Percentiles rank a stretch among this genome's conserved stretches.
phyloP scores from a whole-genome alignment of 2,797 vertebrate species.

The Triplophysa bombifrons region DNA sequence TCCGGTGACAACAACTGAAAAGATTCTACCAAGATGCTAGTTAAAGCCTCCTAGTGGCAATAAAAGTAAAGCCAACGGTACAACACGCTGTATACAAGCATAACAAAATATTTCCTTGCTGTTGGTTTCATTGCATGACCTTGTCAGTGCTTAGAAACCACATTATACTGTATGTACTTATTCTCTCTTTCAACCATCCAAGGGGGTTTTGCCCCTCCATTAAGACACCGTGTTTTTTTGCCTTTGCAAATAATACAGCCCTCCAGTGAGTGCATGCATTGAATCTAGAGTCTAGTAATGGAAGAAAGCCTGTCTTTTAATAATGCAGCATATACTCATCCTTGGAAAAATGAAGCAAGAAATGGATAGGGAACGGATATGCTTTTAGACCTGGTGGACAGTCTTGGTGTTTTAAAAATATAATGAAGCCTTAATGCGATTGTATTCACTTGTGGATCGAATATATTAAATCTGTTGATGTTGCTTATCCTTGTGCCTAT shows the following conservation, averaged over 20 bases:
- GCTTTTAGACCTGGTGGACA: background rate
- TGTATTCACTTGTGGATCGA: background rate
- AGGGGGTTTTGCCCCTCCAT: constrained; percentile 10
- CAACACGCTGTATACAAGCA: background rate
- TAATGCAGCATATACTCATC: constrained; percentile 64
- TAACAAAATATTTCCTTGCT: background rate
- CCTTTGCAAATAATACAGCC: background rate
- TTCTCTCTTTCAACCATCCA: background rate
- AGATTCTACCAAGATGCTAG: background rate
- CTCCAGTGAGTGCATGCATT: constrained; percentile 45
- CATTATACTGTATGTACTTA: background rate
- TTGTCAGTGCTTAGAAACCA: background rate
- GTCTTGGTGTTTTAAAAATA: background rate
- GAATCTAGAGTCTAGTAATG: constrained; percentile 65
- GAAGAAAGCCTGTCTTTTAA: constrained; percentile 59
- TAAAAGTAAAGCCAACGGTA: background rate
- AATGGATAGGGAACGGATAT: constrained; percentile 23
- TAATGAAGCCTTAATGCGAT: background rate
- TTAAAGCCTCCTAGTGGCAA: background rate
- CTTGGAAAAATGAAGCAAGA: constrained; percentile 45
- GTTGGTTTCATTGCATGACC: background rate
- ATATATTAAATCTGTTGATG: background rate
- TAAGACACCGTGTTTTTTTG: background rate
- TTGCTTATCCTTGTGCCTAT: background rate
- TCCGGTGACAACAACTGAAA: background rate